Evolutionary conservation across 2,888 invertebrate species (phyloP), one percentile per base, ranked within the genome.

Genomic region (Meiosimyza decipiens): DNA sequence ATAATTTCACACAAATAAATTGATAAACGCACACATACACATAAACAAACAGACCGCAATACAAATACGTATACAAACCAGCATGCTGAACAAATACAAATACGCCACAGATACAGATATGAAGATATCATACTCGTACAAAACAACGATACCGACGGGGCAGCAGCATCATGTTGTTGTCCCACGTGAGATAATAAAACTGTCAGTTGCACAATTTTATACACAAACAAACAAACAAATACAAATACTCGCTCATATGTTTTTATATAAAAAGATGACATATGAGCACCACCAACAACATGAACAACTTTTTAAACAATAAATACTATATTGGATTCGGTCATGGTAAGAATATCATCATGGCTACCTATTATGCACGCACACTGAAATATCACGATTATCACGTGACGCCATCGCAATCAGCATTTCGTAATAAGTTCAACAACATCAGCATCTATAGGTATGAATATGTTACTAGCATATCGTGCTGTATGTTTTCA

Each of bases 161-260:
- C n/a, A 62, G 33, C 40, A 40, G 13, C 33, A 40, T 22, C 57
- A 57, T 18, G 18, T 47, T 47, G 47, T 16, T 47, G 63, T 47
- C 49, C 63, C 63, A 63, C 63, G 49, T 57, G 59, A 59, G 57
- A 50, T 57, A 68, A 68, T 68, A 57, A 68, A 68, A 68, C 59
- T 68, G 57, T 59, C 59, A 50, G 68, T 49, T 59, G 68, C 59
- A 59, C 28, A 18, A 18, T 28, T 67, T 57, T 18, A 55, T 47
- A 40, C 40, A 28, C 52, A 62, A 12, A 40, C 5, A 47, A 16
- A 28, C 52, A 62, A 12, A 40, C 5, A 47, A 16, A 62, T 3
- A 57, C 57, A 52, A 52, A 52, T 6, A 63, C 63, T n/a, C 16
- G 18, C n/a, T 12, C 63, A 63, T 18, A 62, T 18, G 40, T 49